Evolutionary conservation across 1,140 invertebrate species (phyloP), one percentile per base, ranked within the genome.

Genomic region (Plectrocnemia conspersa): DNA sequence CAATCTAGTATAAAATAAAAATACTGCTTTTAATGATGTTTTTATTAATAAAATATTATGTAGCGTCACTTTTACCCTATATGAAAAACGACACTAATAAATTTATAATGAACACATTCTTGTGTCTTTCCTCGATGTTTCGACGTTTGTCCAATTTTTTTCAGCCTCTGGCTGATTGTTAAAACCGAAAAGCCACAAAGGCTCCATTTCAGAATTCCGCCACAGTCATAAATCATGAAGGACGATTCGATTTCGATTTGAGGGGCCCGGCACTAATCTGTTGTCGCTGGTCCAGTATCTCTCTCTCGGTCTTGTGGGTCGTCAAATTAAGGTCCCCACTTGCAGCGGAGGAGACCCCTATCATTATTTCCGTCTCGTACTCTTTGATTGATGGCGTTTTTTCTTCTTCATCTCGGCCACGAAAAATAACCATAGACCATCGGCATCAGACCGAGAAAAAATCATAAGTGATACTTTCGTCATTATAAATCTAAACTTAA

Each of bases 321-420:
- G 18, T 38, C 35, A 38, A 27, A 19, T 27, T 19, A 25, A 24
- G 45, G 45, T 15, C 27, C n/a, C 45, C 10, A 47, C 19, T 47
- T 47, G 45, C 23, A 27, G 44, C 25, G 24, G 25, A 23, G 46
- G 33, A 32, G 47, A 50, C 47, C 47, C 33, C 47, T 50, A 50
- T 50, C 47, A 50, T 50, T 50, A 50, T 50, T 50, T 50, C 47
- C 47, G 47, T 50, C 47, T 50, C 47, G 47, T 50, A 50, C 47
- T 50, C 47, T 50, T 50, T 50, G 47, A 50, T 50, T 50, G 47
- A 50, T 50, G 47, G 47, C 47, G 27, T 27, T 35, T 49, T 49
- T 49, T 45, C n/a, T n/a, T n/a, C n/a, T n/a, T n/a, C 27, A 7
- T 7, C n/a, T 29, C 27, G 6, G 27, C 23, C 23, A 19, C 18